phyloP scores from a whole-genome alignment of 1,140 invertebrate species.

The Cephus cinctus region DNA sequence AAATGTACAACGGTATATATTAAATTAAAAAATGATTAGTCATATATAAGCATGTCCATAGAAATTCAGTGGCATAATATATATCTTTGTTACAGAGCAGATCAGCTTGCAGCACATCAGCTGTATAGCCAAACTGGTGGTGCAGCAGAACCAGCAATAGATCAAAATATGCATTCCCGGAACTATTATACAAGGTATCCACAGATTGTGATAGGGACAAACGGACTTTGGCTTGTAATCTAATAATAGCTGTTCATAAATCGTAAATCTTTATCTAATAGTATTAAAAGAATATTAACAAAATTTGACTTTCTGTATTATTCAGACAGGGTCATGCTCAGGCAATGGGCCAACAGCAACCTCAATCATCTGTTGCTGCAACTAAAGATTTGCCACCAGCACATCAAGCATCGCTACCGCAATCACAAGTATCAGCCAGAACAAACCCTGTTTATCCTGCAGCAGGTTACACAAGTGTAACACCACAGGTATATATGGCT shows the following conservation, averaged over 20 bases:
- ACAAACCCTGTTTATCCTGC: conserved; percentile 37
- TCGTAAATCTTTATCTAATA: background rate
- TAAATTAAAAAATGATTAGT: too few species aligned
- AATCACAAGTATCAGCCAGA: conserved; percentile 38
- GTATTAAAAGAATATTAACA: background rate
- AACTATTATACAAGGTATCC: conserved; percentile 49
- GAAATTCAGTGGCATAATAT: too few species aligned
- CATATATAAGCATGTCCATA: too few species aligned
- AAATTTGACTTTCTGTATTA: conserved; percentile 3
- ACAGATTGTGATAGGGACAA: conserved; percentile 5
- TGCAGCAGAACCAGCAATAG: conserved; percentile 40
- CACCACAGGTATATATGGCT: conserved; percentile 38
- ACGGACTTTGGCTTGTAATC: too few species aligned
- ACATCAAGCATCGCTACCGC: conserved; percentile 51
- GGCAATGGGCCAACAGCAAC: conserved; percentile 43
- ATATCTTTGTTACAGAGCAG: conserved; percentile 35
- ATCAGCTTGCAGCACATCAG: conserved; percentile 50
- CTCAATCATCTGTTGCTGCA: conserved; percentile 32
- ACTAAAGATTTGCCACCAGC: conserved; percentile 50
- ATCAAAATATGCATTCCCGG: conserved; percentile 50
- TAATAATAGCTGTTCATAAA: too few species aligned
- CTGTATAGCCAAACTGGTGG: conserved; percentile 45
- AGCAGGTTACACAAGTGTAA: conserved; percentile 37
- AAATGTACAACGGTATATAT: too few species aligned
- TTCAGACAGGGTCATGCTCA: conserved; percentile 40